Percentiles rank a stretch among this genome's conserved stretches.
Evolutionary conservation across 2,797 vertebrate genomes (phyloP).

Genomic region (Artibeus jamaicensis): DNA sequence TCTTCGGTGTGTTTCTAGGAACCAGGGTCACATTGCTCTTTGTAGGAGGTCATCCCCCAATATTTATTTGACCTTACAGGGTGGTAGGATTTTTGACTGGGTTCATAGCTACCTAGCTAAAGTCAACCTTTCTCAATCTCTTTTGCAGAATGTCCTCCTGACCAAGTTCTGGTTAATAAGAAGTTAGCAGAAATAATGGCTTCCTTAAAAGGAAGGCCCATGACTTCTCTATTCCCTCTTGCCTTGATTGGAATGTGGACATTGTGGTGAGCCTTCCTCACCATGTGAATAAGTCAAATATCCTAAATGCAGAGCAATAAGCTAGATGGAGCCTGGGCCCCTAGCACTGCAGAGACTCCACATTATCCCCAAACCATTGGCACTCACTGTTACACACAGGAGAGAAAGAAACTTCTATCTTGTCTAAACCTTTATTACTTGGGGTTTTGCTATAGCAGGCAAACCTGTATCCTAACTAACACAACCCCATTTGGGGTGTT

Average conservation of each 20-base stretch:
- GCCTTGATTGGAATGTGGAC: not conserved
- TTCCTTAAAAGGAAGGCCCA: not conserved
- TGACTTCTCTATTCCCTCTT: not conserved
- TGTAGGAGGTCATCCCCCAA: not conserved
- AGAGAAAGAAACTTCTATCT: not conserved
- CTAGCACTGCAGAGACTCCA: fast-evolving
- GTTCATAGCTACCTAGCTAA: not conserved
- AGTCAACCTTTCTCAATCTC: not conserved
- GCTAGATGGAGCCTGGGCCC: not conserved
- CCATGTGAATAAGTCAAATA: not conserved
- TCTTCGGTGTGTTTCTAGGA: not conserved
- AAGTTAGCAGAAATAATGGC: not conserved
- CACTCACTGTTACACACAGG: not conserved
- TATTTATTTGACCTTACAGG: not conserved
- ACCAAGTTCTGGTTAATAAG: not conserved
- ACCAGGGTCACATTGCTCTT: not conserved
- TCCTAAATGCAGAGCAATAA: not conserved
- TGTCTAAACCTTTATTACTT: not conserved
- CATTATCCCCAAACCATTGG: not conserved
- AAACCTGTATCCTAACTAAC: not conserved
- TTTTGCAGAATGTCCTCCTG: not conserved
- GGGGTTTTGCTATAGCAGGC: not conserved
- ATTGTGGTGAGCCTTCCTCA: not conserved
- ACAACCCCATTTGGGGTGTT: not conserved
- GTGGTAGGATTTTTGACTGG: not conserved